These are phyloP conservation scores for Engystomops pustulosus DNA, from an alignment of 2,113 vertebrate genomes.

Conservation along the genomic window DNA sequence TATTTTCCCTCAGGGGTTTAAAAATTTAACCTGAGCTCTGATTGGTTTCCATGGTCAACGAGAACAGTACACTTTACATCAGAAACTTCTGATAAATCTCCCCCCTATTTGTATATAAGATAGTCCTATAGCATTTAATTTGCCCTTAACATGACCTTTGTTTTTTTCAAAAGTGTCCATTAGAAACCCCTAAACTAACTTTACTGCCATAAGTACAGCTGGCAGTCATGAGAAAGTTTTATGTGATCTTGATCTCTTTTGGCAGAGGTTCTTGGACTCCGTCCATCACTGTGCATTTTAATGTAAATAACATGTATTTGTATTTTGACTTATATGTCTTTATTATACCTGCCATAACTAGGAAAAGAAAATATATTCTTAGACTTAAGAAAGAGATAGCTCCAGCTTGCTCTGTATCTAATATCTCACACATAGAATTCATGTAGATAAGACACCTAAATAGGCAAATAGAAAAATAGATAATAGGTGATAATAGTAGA, in stretches of 20 bases:
- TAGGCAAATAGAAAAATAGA: too few species aligned
- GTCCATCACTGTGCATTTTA: conserved; percentile 26
- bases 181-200: not conserved
- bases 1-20: too few species aligned
- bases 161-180: conserved; percentile 6
- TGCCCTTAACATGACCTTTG: conserved; percentile 28
- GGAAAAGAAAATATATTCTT: not conserved
- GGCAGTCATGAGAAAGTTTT: conserved; percentile 32
- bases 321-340: not conserved
- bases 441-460: too few species aligned
- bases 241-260: conserved; percentile 28
- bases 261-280: conserved; percentile 8
- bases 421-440: too few species aligned
- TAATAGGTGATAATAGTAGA: too few species aligned
- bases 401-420: too few species aligned
- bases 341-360: not conserved
- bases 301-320: conserved; percentile 46
- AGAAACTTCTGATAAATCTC: too few species aligned
- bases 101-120: too few species aligned
- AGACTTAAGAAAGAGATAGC: not conserved
- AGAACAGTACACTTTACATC: too few species aligned
- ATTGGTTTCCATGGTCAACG: too few species aligned
- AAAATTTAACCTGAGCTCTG: too few species aligned
- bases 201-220: conserved; percentile 23
- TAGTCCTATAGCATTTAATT: not conserved